Percentiles rank a stretch among this genome's conserved stretches.
These are phyloP conservation scores for Eupleurogrammus muticus DNA, from an alignment of 2,797 vertebrate genomes.

Conservation along the genomic window DNA sequence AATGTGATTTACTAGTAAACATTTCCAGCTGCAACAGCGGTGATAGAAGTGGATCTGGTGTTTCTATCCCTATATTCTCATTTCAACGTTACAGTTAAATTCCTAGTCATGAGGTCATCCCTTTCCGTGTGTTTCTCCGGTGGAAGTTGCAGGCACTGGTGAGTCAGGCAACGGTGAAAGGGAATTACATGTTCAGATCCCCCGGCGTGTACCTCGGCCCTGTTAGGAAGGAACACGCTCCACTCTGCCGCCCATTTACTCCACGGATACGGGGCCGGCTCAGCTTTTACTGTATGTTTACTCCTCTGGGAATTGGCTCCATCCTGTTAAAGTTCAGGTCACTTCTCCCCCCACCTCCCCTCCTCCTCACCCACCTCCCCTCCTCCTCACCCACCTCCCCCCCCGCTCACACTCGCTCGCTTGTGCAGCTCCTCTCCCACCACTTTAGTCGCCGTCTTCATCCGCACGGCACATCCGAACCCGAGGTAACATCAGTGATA, in stretches of 20 bases:
- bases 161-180: constrained; percentile 63
- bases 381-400: no score
- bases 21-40: constrained; percentile 34
- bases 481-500: constrained; percentile 63
- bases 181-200: constrained; percentile 78
- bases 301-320: constrained; percentile 81
- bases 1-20: constrained; percentile 34
- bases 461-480: constrained; percentile 49
- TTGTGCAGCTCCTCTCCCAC: constrained; percentile 59
- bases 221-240: constrained; percentile 78
- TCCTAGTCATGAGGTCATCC: constrained; percentile 45
- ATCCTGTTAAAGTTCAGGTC: constrained; percentile 86
- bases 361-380: no score
- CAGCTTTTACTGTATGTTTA: constrained; percentile 85
- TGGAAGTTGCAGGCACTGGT: constrained; percentile 51
- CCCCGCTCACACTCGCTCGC: no score
- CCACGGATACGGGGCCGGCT: constrained; percentile 77
- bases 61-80: constrained; percentile 17
- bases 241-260: constrained; percentile 83
- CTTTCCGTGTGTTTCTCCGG: constrained; percentile 35
- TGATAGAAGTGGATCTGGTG: constrained; percentile 38
- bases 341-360: constrained; percentile 67
- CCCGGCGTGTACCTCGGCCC: constrained; percentile 72
- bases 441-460: constrained; percentile 64
- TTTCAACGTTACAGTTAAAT: constrained; percentile 16